phyloP scores from a whole-genome alignment of 2,888 invertebrate species.

The Drosophila multiciliata region DNA sequence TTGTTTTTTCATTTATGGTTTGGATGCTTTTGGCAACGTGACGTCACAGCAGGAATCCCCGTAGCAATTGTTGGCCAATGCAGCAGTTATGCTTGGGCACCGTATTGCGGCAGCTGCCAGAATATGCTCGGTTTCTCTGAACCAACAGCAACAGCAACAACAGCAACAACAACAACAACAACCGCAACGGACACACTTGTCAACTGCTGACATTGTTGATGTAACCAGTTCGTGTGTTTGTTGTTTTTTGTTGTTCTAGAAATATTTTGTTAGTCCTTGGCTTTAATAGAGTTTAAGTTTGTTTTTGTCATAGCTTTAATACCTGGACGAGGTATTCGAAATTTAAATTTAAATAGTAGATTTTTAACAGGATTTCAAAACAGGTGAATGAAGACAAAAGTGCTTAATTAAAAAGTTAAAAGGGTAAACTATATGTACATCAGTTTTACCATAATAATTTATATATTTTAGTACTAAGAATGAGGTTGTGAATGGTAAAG shows the following conservation, averaged over 20 bases:
- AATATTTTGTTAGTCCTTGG: not conserved
- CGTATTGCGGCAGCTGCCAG: conserved; percentile 24
- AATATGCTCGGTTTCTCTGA: conserved; percentile 3
- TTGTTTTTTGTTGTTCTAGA: conserved; percentile 9
- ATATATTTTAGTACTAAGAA: not conserved
- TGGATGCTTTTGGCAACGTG: conserved; percentile 25
- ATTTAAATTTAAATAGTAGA: not conserved
- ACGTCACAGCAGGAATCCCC: conserved; percentile 26
- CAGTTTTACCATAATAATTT: not conserved
- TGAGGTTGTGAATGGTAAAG: not conserved
- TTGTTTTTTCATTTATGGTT: not conserved
- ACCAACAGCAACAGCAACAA: conserved; percentile 27
- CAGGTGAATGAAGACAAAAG: not conserved
- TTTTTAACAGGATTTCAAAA: not conserved
- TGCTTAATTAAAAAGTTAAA: not conserved
- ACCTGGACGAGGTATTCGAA: not conserved
- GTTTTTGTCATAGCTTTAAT: not conserved
- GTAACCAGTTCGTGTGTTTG: conserved; percentile 23
- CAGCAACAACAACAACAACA: conserved; percentile 13
- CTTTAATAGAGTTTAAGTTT: conserved; percentile 11
- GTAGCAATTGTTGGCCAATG: conserved; percentile 5
- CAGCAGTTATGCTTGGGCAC: conserved; percentile 6
- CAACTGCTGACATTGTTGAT: conserved; percentile 37
- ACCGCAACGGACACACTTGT: conserved; percentile 57
- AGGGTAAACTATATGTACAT: not conserved